phyloP scores from a whole-genome alignment of 2,888 invertebrate species.

The Caenorhabditis sulstoni region DNA sequence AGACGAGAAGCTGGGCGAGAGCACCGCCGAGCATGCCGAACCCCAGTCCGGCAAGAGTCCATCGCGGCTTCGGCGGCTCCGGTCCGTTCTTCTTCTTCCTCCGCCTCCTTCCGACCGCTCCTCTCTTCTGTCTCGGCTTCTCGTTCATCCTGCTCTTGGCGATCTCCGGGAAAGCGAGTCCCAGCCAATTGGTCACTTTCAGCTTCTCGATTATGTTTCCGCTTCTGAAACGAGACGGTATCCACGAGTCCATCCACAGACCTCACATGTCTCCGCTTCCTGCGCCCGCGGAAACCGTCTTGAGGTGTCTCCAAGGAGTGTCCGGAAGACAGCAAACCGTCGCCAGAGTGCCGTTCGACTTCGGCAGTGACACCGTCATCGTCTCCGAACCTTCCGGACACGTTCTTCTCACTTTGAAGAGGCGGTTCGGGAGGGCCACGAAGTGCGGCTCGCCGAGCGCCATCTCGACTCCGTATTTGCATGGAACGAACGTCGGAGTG shows the following conservation, averaged over 20 bases:
- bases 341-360: not conserved
- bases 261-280: conserved; percentile 1
- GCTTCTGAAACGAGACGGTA: not conserved
- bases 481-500: conserved; percentile 26
- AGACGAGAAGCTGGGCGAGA: conserved; percentile 4
- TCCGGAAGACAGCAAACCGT: conserved; percentile 32
- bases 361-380: not conserved
- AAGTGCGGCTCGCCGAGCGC: conserved; percentile 24
- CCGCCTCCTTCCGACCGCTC: too few relatives aligned
- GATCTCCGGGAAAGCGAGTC: not conserved
- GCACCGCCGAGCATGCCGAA: conserved; percentile 11
- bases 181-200: conserved; percentile 8
- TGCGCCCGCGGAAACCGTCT: not conserved
- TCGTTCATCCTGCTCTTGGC: not conserved
- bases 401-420: not conserved
- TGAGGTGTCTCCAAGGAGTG: conserved; percentile 11
- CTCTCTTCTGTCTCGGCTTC: not conserved
- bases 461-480: conserved; percentile 30
- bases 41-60: not conserved
- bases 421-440: not conserved
- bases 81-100: too few relatives aligned
- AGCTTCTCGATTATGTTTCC: not conserved
- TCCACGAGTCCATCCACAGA: not conserved
- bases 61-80: not conserved
- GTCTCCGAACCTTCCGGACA: conserved; percentile 22